These are phyloP conservation scores for Oscheius sp. DNA, from an alignment of 1,140 invertebrate species.

Conservation along the genomic window DNA sequence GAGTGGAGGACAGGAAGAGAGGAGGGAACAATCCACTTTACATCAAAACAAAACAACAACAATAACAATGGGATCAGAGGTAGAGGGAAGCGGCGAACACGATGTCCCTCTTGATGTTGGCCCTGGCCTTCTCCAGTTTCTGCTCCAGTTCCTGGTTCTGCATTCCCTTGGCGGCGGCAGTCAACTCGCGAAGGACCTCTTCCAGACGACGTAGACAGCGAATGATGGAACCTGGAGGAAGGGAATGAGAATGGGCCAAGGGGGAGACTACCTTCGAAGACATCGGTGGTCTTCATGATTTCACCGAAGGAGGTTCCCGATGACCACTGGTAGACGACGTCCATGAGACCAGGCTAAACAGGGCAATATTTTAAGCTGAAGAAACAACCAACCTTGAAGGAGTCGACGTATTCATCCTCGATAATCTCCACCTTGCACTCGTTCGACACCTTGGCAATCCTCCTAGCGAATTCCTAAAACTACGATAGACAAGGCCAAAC, in stretches of 20 bases:
- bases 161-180: conserved; percentile 92
- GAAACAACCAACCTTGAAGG: too few species aligned
- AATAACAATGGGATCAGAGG: conserved; percentile 67
- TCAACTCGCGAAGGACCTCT: conserved; percentile 88
- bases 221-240: conserved; percentile 81
- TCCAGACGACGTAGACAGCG: conserved; percentile 92
- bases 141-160: conserved; percentile 87
- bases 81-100: conserved; percentile 98
- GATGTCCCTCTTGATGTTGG: conserved; percentile 91
- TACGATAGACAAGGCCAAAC: neutral
- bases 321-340: conserved; percentile 93
- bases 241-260: conserved; percentile 11
- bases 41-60: neutral
- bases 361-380: too few species aligned
- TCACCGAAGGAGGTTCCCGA: conserved; percentile 86
- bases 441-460: conserved; percentile 81
- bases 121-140: conserved; percentile 87
- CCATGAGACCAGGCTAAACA: conserved; percentile 92
- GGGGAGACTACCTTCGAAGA: conserved; percentile 80
- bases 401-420: conserved; percentile 84
- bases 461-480: conserved; percentile 76
- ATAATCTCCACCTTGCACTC: conserved; percentile 87
- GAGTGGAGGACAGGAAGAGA: neutral
- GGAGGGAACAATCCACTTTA: neutral
- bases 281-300: conserved; percentile 93